phyloP scores from a whole-genome alignment of 2,797 vertebrate species.

The Tympanoctomys barrerae region DNA sequence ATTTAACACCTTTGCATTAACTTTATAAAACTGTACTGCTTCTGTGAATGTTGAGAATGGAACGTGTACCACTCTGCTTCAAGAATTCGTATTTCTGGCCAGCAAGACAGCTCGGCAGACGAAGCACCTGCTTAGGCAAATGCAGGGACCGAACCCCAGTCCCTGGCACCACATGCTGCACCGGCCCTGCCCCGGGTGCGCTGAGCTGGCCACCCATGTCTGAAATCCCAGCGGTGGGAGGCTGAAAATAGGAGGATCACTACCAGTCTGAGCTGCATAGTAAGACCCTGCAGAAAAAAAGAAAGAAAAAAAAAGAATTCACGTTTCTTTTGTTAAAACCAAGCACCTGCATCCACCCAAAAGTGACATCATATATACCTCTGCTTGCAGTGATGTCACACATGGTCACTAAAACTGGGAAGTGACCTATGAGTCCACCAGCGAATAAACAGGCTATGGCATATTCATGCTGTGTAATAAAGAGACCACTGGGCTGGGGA shows the following conservation, averaged over 20 bases:
- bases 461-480: rapidly evolving
- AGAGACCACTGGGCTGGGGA: not conserved
- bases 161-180: too few species aligned
- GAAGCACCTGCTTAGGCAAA: too few species aligned
- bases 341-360: not conserved
- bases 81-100: not conserved
- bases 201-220: too few species aligned
- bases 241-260: too few species aligned
- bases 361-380: not conserved
- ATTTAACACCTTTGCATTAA: not conserved
- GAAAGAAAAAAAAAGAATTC: too few species aligned
- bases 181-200: too few species aligned
- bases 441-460: not conserved
- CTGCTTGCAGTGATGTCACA: not conserved
- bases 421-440: rapidly evolving
- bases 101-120: too few species aligned
- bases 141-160: too few species aligned
- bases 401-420: not conserved
- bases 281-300: too few species aligned
- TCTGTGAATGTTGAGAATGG: not conserved
- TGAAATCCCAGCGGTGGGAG: too few species aligned
- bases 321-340: not conserved
- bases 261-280: too few species aligned
- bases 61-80: not conserved
- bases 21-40: not conserved